phyloP scores from a whole-genome alignment of 1,140 invertebrate genomes.

The Nasonia longicornis region DNA sequence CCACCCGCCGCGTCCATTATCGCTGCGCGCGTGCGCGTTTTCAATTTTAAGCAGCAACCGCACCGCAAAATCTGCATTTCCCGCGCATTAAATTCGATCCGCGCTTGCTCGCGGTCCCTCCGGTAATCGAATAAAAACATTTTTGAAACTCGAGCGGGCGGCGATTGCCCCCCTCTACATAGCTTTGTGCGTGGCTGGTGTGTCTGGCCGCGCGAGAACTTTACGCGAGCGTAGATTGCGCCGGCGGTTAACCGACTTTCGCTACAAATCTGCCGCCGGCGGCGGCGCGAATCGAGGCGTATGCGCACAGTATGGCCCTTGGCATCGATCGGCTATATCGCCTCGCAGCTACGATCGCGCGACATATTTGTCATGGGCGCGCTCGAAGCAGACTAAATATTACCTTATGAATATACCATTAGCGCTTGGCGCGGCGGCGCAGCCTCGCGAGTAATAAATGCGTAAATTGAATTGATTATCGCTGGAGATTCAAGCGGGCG shows the following conservation, averaged over 20 bases:
- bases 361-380: conserved; percentile 52
- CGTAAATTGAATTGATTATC: conserved; percentile 62
- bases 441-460: conserved; percentile 53
- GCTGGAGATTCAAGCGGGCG: conserved; percentile 49
- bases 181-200: not conserved
- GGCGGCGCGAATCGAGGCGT: conserved; percentile 6
- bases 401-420: conserved; percentile 60
- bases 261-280: conserved; percentile 35
- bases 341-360: not conserved
- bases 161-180: not conserved
- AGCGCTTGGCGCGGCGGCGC: conserved; percentile 34
- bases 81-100: conserved; percentile 20
- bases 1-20: conserved; percentile 7
- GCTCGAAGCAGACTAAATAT: conserved; percentile 51
- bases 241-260: conserved; percentile 10
- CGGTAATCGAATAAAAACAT: conserved; percentile 39
- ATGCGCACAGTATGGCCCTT: not conserved
- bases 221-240: not conserved
- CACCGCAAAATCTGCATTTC: conserved; percentile 25
- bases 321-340: conserved; percentile 49
- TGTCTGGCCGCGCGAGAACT: conserved; percentile 20
- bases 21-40: not conserved
- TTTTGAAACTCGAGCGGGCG: conserved; percentile 36
- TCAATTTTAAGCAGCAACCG: not conserved
- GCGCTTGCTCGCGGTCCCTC: not conserved